phyloP scores from a whole-genome alignment of 2,113 vertebrate species.

The Xiphorhynchus elegans region DNA sequence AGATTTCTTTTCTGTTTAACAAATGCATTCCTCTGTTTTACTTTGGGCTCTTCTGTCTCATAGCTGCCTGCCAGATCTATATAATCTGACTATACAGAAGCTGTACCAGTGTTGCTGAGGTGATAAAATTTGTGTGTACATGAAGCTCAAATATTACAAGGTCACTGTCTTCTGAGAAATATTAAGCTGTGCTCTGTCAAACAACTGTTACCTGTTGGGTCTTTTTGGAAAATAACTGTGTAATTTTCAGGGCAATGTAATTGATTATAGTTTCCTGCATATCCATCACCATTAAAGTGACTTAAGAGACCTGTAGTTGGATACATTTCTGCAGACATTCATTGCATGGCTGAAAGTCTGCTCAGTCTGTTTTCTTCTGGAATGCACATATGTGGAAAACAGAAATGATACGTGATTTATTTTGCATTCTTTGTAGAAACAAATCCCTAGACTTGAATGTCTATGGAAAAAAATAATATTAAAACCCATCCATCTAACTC shows the following conservation, averaged over 20 bases:
- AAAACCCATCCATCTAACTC: constrained; percentile 30
- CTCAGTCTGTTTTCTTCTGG: constrained; percentile 34
- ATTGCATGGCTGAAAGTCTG: constrained; percentile 43
- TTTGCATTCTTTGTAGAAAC: constrained; percentile 35
- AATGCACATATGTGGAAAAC: constrained; percentile 10
- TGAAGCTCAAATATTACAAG: constrained; percentile 18
- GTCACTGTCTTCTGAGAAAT: constrained; percentile 38
- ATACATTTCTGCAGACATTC: constrained; percentile 45
- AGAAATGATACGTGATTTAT: neutral
- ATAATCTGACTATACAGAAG: neutral
- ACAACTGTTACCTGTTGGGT: constrained; percentile 39
- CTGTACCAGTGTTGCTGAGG: neutral
- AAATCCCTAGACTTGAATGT: constrained; percentile 26
- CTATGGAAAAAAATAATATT: constrained; percentile 10
- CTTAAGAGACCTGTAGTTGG: constrained; percentile 36
- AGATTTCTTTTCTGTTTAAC: neutral
- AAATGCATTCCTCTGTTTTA: neutral
- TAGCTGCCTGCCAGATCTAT: neutral
- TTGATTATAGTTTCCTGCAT: constrained; percentile 58
- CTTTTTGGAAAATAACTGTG: constrained; percentile 55
- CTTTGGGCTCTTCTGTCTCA: neutral
- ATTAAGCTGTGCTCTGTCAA: constrained; percentile 51
- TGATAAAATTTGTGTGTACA: neutral
- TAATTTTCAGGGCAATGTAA: constrained; percentile 65
- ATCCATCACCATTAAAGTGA: constrained; percentile 70